Evolutionary conservation across 2,113 vertebrate genomes (phyloP).

Genomic region (Dasyprocta punctata): DNA sequence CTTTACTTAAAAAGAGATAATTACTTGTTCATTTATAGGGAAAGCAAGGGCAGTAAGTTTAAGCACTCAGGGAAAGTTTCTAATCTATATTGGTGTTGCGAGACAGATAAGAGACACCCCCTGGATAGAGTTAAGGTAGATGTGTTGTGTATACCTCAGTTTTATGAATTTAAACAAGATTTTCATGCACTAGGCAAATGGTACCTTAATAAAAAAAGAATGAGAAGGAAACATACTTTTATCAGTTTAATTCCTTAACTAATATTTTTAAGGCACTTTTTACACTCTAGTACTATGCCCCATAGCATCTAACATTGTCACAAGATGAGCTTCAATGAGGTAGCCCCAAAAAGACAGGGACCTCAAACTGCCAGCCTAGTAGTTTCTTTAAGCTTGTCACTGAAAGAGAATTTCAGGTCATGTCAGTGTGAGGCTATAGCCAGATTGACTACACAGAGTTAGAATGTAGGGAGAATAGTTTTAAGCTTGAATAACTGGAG

Average conservation of each 20-base stretch:
- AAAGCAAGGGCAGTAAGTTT: conserved; percentile 31
- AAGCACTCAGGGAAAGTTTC: background rate
- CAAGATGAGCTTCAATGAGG: background rate
- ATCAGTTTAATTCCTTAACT: background rate
- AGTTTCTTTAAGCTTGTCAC: background rate
- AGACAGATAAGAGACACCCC: background rate
- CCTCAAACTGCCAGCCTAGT: background rate
- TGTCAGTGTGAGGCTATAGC: background rate
- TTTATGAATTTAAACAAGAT: background rate
- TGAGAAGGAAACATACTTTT: background rate
- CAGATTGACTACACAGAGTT: background rate
- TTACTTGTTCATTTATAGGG: conserved; percentile 51
- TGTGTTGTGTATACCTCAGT: background rate
- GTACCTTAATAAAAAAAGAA: background rate
- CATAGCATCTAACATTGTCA: background rate
- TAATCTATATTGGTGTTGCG: background rate
- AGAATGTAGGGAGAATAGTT: background rate
- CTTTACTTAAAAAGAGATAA: background rate
- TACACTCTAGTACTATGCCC: background rate
- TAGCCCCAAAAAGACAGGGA: background rate
- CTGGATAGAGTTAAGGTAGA: background rate
- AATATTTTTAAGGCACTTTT: background rate
- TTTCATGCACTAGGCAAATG: background rate
- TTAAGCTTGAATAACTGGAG: background rate
- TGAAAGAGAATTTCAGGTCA: background rate